Evolutionary conservation across 2,797 vertebrate genomes (phyloP), one percentile per base, ranked within the genome.

Genomic region (Poeciliopsis presidionis): DNA sequence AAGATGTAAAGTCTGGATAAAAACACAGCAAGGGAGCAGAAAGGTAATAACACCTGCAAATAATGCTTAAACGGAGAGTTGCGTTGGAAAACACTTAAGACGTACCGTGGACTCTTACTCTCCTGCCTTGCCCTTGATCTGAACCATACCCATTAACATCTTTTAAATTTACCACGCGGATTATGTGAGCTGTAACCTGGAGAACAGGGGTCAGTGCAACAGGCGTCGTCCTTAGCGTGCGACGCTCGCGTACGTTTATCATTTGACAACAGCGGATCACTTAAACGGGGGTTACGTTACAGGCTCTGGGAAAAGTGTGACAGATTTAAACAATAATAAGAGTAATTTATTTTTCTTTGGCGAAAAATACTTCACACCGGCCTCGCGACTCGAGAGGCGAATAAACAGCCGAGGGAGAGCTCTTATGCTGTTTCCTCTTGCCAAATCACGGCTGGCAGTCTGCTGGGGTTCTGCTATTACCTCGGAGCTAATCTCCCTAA

Each of bases 341-440:
- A 57, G 83, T 88, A 86, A 93, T 93, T 91, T 83, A 92, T 93
- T 94, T 95, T 91, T 92, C 88, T 93, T 92, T 91, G 91, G 93
- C 93, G 88, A 95, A 90, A 94, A 93, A 94, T 93, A 90, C 88
- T 94, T 95, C 90, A 94, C 94, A 94, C 91, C 43, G 86, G 86
- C 83, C 81, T 86, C 87, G 80, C 81, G 85, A 90, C 87, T 79
- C 79, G 49, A 51, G 49, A 79, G 63, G 86, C 87, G 87, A 76
- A 88, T 92, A 94, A 95, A 95, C 93, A 93, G 84, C 72, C 0
- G 47, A 85, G 78, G 75, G 88, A 75, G 86, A 87, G 85, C 77
- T 81, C 70, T 81, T 63, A 65, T 70, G 81, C 74, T 28, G 90
- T 90, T 85, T 88, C 76, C 76, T 84, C 79, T 87, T 89, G 87